Evolutionary conservation across 2,888 invertebrate genomes (phyloP).

Genomic region (Thymelicus lineola): DNA sequence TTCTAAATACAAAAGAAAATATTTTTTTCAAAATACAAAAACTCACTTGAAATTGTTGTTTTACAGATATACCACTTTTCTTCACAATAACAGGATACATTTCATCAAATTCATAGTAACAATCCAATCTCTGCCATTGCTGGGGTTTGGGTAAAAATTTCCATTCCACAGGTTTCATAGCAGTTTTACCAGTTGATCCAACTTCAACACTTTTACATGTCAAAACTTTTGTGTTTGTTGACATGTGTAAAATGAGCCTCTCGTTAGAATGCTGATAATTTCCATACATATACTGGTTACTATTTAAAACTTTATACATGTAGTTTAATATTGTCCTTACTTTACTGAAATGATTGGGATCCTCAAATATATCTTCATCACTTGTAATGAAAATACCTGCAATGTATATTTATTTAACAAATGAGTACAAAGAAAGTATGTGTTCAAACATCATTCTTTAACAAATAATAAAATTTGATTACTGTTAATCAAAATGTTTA

Average conservation of each 20-base stretch:
- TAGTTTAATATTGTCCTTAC: conserved; percentile 84
- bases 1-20: conserved; percentile 11
- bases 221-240: conserved; percentile 79
- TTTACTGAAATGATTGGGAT: conserved; percentile 83
- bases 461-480: too few relatives aligned
- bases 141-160: conserved; percentile 89
- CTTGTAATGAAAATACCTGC: conserved; percentile 90
- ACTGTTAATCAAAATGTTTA: too few relatives aligned
- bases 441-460: too few relatives aligned
- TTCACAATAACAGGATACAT: conserved; percentile 88
- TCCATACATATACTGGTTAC: conserved; percentile 86
- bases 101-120: conserved; percentile 91
- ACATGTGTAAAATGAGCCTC: conserved; percentile 87
- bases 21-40: conserved; percentile 1
- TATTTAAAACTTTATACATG: conserved; percentile 83
- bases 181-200: conserved; percentile 63
- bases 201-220: conserved; percentile 88
- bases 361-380: conserved; percentile 86
- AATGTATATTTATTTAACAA: conserved; percentile 41
- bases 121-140: conserved; percentile 91
- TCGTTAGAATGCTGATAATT: conserved; percentile 83
- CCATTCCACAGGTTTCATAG: conserved; percentile 89
- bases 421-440: too few relatives aligned
- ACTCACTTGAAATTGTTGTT: conserved; percentile 88
- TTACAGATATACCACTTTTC: conserved; percentile 86